phyloP scores from a whole-genome alignment of 2,888 invertebrate genomes.

The Copidosoma aretas region DNA sequence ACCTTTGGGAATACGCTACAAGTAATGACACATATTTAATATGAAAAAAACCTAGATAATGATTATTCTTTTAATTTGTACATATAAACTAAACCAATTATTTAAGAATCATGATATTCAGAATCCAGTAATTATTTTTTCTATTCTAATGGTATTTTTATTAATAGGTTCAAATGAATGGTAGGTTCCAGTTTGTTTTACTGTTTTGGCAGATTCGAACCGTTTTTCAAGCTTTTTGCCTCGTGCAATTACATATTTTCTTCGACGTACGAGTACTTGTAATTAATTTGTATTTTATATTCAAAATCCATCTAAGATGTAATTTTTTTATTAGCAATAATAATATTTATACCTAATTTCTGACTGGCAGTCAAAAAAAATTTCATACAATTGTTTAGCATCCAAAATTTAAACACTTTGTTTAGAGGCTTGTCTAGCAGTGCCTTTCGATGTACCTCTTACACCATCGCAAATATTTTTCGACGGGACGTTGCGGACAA shows the following conservation, averaged over 20 bases:
- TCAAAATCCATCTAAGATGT: neutral
- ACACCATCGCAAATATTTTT: neutral
- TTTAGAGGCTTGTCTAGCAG: conserved; percentile 4
- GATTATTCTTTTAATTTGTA: too few species aligned
- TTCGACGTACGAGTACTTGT: neutral
- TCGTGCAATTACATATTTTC: neutral
- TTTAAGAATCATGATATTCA: too few species aligned
- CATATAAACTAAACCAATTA: too few species aligned
- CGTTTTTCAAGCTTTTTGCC: conserved; percentile 4
- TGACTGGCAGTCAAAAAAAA: conserved; percentile 12
- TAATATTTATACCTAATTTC: conserved; percentile 7
- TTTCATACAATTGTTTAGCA: too few species aligned
- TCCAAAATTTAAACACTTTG: conserved; percentile 3
- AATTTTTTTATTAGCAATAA: neutral
- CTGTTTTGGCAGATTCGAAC: conserved; percentile 20
- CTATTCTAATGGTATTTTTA: too few species aligned
- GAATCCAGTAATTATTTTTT: too few species aligned
- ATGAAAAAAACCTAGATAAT: too few species aligned
- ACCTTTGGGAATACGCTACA: too few species aligned
- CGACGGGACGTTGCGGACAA: conserved; percentile 20
- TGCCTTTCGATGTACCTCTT: neutral
- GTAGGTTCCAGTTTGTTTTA: conserved; percentile 28
- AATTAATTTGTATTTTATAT: neutral
- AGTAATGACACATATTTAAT: too few species aligned
- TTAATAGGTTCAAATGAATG: neutral